Percentiles rank a stretch among this genome's conserved stretches.
Conservation (phyloP, 2,888 invertebrate genomes). For the Mimas tiliae region DNA sequence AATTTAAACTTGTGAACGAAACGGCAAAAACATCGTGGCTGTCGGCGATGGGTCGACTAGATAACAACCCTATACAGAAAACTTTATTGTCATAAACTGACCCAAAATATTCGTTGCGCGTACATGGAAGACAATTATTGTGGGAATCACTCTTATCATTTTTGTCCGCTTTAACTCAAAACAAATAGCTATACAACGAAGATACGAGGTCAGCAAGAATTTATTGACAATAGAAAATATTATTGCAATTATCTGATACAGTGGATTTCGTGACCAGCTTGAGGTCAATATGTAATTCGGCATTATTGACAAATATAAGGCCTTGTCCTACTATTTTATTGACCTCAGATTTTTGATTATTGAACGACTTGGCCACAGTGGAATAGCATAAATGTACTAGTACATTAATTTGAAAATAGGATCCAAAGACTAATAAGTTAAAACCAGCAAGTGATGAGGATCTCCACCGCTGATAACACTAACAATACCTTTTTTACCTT, state of each 20-base stretch:
- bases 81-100: conserved; percentile 66
- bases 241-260: conserved; percentile 71
- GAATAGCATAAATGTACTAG: too few species aligned
- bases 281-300: conserved; percentile 67
- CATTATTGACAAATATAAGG: conserved; percentile 68
- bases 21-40: conserved; percentile 64
- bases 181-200: conserved; percentile 10
- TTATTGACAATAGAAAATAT: conserved; percentile 69
- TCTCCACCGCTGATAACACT: too few species aligned
- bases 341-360: neutral
- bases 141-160: conserved; percentile 43
- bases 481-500: too few species aligned
- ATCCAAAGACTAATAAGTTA: too few species aligned
- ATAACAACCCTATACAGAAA: conserved; percentile 65
- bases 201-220: conserved; percentile 61
- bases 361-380: neutral
- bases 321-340: conserved; percentile 61
- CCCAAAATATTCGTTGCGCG: conserved; percentile 67
- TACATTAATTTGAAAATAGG: too few species aligned
- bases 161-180: conserved; percentile 26
- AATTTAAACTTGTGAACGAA: conserved; percentile 60
- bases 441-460: too few species aligned
- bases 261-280: conserved; percentile 69
- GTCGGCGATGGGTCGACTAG: conserved; percentile 60
- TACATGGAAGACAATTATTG: conserved; percentile 62